Base-by-base conservation (phyloP, 2,113 vertebrate genomes). In the Mugil cephalus region DNA sequence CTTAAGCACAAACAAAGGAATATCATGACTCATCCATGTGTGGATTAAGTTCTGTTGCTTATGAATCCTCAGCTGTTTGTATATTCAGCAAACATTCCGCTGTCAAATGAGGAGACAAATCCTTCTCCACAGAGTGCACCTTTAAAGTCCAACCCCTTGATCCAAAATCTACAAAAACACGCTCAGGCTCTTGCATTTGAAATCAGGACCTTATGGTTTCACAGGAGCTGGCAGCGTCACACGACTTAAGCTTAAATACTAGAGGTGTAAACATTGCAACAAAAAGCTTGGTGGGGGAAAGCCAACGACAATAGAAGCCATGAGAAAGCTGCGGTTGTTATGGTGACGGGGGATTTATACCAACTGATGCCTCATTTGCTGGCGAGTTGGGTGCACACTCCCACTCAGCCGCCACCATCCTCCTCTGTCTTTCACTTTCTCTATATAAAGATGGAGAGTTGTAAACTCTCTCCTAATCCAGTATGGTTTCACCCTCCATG, bases 401-500 rank as follows among this genome's bases (percentile, higher is more conserved):
- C 70, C 38, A 55, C 53, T 50, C 17, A 56, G 55, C 47, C 59
- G n/a, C 52, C 70, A 52, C 24, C 61, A 52, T 39, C 65, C 71
- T 60, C 52, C 40, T 61, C 56, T 10, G 52, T 70, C 72, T 78
- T 34, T 74, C 50, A 62, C 10, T 19, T 71, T 74, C 58, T 77
- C 60, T 77, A 17, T 47, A 67, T 79, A 73, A 78, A 77, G 80
- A 84, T 65, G 77, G 58, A 69, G 74, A 59, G 62, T 34, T 74
- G 30, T 38, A 63, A 79, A 82, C 71, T 30, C 39, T 51, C 30
- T 69, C 17, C 69, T 65, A 64, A 73, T 83, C 48, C 76, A 81
- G 66, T 43, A 61, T 69, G 81, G 77, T 56, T 83, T 82, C 72
- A 69, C 79, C 73, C 61, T 73, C 21, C 70, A 69, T 65, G 72